Base-by-base conservation (phyloP, 1,140 invertebrate species). In the Drosophila virilis region DNA sequence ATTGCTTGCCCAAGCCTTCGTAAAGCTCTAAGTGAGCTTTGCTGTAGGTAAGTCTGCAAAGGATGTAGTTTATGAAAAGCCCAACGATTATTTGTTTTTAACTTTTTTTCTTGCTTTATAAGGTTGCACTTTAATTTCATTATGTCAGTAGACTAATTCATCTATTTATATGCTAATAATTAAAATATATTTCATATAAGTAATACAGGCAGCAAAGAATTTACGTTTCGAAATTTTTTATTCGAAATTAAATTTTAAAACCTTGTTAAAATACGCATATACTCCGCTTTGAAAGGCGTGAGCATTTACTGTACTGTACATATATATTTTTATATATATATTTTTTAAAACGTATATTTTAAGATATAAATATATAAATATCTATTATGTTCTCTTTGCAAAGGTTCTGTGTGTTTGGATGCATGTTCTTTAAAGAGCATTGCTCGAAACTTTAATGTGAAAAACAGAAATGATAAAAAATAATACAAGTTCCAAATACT, bases 361-460 rank as follows among this genome's bases (percentile, higher is more conserved):
- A 10, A 28, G 22, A 28, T 28, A 28, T 28, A 28, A 35, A 33
- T 52, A 33, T 9, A 33, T 13, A 33, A n/a, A 13, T 51, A 8
- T 33, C 2, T 45, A n/a, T 35, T 22, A 2, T 59, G 12, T 51
- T 42, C 37, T 68, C 28, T 50, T 59, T 42, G 22, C 40, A 55
- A 65, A n/a, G 28, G 35, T 33, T 22, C 28, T 43, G 22, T 55
- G 13, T 35, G 22, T 17, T 60, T 28, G 54, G 35, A 45, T 59
- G 54, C 40, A 51, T 54, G 28, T 42, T 58, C 59, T 15, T 15
- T 13, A 58, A 28, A 28, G 45, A 67, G 55, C 37, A 32, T 75
- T 58, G 57, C 71, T 75, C 52, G 59, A 52, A 28, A n/a, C 22
- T 3, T 22, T 22, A 45, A 45, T 37, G 37, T 51, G 15, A 40